Evolutionary conservation across 2,113 vertebrate species (phyloP).

Genomic region (Sprattus sprattus): DNA sequence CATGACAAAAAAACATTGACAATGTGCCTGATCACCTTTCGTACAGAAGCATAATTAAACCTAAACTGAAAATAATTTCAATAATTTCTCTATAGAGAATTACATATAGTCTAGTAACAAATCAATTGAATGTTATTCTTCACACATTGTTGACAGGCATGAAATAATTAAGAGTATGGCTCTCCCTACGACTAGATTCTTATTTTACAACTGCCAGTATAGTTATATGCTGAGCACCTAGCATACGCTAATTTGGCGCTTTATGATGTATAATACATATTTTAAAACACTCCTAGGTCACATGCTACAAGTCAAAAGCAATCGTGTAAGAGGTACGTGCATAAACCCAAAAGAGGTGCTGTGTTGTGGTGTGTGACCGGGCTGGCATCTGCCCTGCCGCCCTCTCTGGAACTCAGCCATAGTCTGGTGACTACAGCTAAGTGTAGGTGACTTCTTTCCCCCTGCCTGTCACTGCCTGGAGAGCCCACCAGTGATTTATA

Average conservation of each 20-base stretch:
- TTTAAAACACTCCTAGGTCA: not conserved
- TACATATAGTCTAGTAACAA: not conserved
- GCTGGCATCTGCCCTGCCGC: constrained; percentile 23
- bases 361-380: not conserved
- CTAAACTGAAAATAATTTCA: no score
- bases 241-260: not conserved
- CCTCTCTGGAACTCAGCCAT: constrained; percentile 26
- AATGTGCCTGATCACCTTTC: no score
- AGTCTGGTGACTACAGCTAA: constrained; percentile 33
- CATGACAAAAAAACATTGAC: no score
- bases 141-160: not conserved
- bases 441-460: constrained; percentile 53
- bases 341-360: not conserved
- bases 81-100: no score
- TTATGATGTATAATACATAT: not conserved
- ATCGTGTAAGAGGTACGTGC: not conserved
- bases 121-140: not conserved
- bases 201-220: not conserved
- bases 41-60: no score
- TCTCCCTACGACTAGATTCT: not conserved
- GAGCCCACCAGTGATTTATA: constrained; percentile 61
- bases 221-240: not conserved
- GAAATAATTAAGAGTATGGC: not conserved
- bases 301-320: not conserved
- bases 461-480: constrained; percentile 52